These are phyloP conservation scores for Scaptomyza graminum DNA, from an alignment of 1,140 invertebrate genomes.

Conservation along the genomic window DNA sequence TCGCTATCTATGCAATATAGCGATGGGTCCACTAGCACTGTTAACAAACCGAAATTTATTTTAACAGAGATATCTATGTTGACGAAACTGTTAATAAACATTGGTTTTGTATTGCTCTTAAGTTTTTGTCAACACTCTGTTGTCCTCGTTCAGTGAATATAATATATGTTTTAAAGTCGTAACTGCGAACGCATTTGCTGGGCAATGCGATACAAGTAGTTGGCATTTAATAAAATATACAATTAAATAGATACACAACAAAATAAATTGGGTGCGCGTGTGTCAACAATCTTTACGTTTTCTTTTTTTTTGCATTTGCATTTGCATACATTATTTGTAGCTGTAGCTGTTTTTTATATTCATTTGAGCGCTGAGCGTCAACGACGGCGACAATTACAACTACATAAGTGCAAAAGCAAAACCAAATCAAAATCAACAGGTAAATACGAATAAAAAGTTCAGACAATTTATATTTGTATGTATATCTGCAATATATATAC, in stretches of 20 bases:
- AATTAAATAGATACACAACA: slow-evolving; percentile 7
- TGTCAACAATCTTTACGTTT: slow-evolving; percentile 31
- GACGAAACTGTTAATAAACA: slow-evolving; percentile 30
- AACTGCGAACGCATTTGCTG: slow-evolving; percentile 34
- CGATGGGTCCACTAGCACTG: not conserved
- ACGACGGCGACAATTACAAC: slow-evolving; percentile 20
- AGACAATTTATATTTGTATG: not conserved
- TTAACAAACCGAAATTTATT: slow-evolving; percentile 1
- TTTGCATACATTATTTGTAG: slow-evolving; percentile 34
- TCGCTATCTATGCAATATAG: not conserved
- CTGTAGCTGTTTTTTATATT: slow-evolving; percentile 15
- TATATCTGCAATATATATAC: not conserved
- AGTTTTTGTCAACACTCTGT: slow-evolving; percentile 49
- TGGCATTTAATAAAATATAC: slow-evolving; percentile 11
- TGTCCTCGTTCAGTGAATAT: slow-evolving; percentile 26
- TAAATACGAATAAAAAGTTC: slow-evolving; percentile 42
- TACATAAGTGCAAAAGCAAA: slow-evolving; percentile 18
- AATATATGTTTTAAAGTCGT: slow-evolving; percentile 22
- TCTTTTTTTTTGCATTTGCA: slow-evolving; percentile 26
- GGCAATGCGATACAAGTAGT: slow-evolving; percentile 38
- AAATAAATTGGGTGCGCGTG: slow-evolving; percentile 28
- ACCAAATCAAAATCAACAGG: slow-evolving; percentile 47
- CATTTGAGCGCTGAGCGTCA: slow-evolving; percentile 8
- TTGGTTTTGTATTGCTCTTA: slow-evolving; percentile 32
- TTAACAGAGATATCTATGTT: slow-evolving; percentile 1